Conservation (phyloP, 2,797 vertebrate genomes). For the Coendou prehensilis region DNA sequence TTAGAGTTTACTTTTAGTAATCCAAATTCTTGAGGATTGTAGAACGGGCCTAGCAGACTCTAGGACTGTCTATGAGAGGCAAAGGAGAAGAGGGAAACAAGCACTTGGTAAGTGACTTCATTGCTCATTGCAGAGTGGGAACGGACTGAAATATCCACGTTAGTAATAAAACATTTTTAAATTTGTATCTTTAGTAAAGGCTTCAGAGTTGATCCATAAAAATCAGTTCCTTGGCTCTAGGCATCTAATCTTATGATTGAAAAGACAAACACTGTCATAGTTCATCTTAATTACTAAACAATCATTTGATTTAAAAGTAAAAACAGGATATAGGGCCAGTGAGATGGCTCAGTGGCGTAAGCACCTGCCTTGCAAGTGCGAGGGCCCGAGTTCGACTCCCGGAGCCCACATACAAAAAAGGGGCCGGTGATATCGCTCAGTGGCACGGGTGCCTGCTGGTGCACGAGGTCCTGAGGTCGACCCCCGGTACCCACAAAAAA, state of each 20-base stretch:
- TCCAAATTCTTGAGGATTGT: slow-evolving; percentile 67
- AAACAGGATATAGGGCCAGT: background rate
- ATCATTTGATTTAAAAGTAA: slow-evolving; percentile 51
- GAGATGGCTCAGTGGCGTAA: no score
- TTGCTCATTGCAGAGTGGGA: slow-evolving; percentile 52
- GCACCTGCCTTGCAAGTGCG: no score
- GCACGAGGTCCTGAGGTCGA: no score
- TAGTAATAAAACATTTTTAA: slow-evolving; percentile 66
- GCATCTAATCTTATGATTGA: slow-evolving; percentile 11
- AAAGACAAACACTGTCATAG: slow-evolving; percentile 57
- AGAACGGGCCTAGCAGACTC: slow-evolving; percentile 58
- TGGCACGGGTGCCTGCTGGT: no score
- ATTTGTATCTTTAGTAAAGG: slow-evolving; percentile 55
- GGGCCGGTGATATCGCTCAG: no score
- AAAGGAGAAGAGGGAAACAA: slow-evolving; percentile 63
- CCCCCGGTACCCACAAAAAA: no score
- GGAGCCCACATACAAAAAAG: no score
- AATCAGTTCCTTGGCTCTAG: slow-evolving; percentile 3
- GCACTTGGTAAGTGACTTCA: slow-evolving; percentile 50
- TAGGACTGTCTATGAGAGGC: slow-evolving; percentile 59
- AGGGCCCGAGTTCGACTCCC: no score
- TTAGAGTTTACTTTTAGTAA: slow-evolving; percentile 10
- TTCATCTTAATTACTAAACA: slow-evolving; percentile 8
- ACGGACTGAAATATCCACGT: slow-evolving; percentile 70
- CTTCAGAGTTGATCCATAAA: slow-evolving; percentile 57